Conservation (phyloP, 2,888 invertebrate species). For the Hirtodrosophila alboralis region DNA sequence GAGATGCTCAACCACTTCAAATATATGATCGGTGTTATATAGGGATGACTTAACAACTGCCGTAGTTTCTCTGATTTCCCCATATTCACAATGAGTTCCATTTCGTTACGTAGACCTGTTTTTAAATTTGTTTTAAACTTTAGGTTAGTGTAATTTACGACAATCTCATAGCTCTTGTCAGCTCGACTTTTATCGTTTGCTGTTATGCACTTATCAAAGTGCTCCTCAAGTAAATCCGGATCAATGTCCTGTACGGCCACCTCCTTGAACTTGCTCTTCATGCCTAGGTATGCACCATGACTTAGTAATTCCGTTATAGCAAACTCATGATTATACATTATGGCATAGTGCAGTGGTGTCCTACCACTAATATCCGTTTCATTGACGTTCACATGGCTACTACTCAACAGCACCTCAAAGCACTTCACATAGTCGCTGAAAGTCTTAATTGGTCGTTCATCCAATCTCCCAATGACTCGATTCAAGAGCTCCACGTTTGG, state of each 20-base stretch:
- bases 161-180: conserved; percentile 89
- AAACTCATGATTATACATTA: conserved; percentile 87
- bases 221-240: conserved; percentile 87
- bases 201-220: conserved; percentile 89
- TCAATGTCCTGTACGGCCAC: conserved; percentile 90
- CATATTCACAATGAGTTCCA: conserved; percentile 85
- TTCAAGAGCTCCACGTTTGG: conserved; percentile 72
- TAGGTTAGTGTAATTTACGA: conserved; percentile 89
- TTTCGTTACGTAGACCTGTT: conserved; percentile 86
- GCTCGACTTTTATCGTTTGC: conserved; percentile 86
- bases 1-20: conserved; percentile 89
- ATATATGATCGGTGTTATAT: conserved; percentile 90
- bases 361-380: conserved; percentile 87
- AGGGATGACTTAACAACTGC: conserved; percentile 89
- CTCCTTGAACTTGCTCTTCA: conserved; percentile 87
- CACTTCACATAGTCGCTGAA: conserved; percentile 86
- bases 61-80: conserved; percentile 87
- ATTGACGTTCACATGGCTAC: conserved; percentile 86
- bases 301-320: conserved; percentile 87
- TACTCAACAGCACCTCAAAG: conserved; percentile 86
- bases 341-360: conserved; percentile 90
- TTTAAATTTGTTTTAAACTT: conserved; percentile 87
- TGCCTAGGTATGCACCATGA: conserved; percentile 89
- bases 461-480: conserved; percentile 12
- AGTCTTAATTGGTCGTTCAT: neutral